Base-by-base conservation (phyloP, 2,888 invertebrate species). In the Busseola fusca region DNA sequence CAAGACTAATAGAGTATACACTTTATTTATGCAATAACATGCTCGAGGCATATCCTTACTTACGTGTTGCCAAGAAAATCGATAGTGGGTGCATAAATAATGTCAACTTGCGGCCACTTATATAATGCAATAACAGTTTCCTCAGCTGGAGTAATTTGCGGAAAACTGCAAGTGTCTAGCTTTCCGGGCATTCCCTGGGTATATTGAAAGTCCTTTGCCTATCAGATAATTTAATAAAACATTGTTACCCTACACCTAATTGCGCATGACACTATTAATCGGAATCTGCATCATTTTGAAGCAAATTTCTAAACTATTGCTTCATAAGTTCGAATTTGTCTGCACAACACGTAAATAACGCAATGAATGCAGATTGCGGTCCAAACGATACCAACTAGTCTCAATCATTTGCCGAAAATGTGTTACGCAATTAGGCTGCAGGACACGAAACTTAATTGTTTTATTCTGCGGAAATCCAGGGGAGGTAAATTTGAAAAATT, bases 41-140 rank as follows among this genome's bases (percentile, higher is more conserved):
- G 42, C 50, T 16, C 12, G 16, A 52, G 48, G 63, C 14, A 57
- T 52, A 48, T 54, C 25, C 52, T 16, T 52, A 34, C 25, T 52
- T 54, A 56, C 71, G 56, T 64, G 64, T 62, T 52, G 34, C 50
- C 57, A 64, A 68, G 73, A 65, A 73, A 77, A 77, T 77, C 78
- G 54, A 77, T 73, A 65, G 48, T 63, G 48, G 57, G 27, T 65
- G 68, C 68, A 77, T 77, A 78, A 73, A 69, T 77, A 73, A 77
- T 73, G 42, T 62, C 57, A 54, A 70, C 48, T 70, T 30, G 65
- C n/a, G 45, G 2, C 72, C 58, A 77, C 58, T 64, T 76, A 62
- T n/a, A 34, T 37, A 42, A 37, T 37, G 50, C 58, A n/a, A 10
- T 64, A 45, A 45, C 30, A 54, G 54, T 74, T 66, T 67, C 59